These are phyloP conservation scores for Drosophila borealis DNA, from an alignment of 2,888 invertebrate genomes.

Conservation along the genomic window DNA sequence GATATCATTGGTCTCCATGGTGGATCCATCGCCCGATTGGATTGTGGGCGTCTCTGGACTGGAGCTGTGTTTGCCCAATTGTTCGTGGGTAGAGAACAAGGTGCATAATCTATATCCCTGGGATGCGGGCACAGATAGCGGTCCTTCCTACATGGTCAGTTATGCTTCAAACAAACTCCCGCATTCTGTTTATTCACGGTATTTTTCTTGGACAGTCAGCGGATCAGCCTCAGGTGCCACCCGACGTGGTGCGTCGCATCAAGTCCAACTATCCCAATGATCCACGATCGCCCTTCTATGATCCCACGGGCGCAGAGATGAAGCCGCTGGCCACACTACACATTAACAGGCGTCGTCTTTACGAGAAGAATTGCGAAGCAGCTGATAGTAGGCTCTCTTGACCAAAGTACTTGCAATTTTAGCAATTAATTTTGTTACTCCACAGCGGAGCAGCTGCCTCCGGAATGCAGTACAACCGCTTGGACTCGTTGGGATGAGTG, in stretches of 20 bases:
- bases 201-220: slow-evolving; percentile 87
- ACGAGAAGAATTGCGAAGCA: slow-evolving; percentile 91
- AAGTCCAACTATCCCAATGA: slow-evolving; percentile 94
- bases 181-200: neutral
- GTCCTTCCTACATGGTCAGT: slow-evolving; percentile 91
- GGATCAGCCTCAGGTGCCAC: slow-evolving; percentile 93
- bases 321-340: slow-evolving; percentile 94
- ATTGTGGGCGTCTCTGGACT: slow-evolving; percentile 96
- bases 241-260: slow-evolving; percentile 93
- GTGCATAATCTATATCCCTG: slow-evolving; percentile 96
- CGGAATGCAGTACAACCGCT: slow-evolving; percentile 81
- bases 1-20: slow-evolving; percentile 97
- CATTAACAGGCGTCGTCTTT: slow-evolving; percentile 91
- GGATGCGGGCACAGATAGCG: slow-evolving; percentile 98
- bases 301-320: slow-evolving; percentile 90
- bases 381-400: slow-evolving; percentile 67
- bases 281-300: slow-evolving; percentile 96
- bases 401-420: neutral
- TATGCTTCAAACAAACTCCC: neutral
- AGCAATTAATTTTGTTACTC: neutral
- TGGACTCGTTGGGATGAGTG: slow-evolving; percentile 87
- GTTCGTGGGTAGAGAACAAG: slow-evolving; percentile 94
- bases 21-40: slow-evolving; percentile 99
- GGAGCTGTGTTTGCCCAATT: slow-evolving; percentile 95
- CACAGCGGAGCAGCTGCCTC: slow-evolving; percentile 83